Base-by-base conservation (phyloP, 1,140 invertebrate species). In the Pseudoatta argentina region DNA sequence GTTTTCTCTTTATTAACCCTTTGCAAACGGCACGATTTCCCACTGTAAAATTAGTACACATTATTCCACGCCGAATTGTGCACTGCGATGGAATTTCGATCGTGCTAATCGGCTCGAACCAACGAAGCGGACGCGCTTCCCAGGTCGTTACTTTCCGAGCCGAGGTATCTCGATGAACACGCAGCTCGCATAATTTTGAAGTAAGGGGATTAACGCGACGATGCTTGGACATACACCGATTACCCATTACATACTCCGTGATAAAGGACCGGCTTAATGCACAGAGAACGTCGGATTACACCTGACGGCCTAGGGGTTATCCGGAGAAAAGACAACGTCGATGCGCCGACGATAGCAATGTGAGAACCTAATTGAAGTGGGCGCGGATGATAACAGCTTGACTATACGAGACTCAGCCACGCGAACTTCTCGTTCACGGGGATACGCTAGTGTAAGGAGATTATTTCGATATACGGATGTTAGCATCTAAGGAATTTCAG, bases 341-440 rank as follows among this genome's bases (percentile, higher is more conserved):
- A 89, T 89, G 85, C 77, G 88, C 77, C 87, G 75, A 87, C 88
- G 88, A 89, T 89, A 87, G 88, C 77, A 72, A 78, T 63, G 88
- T 87, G 88, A 76, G 88, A 89, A 89, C 67, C 85, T 89, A 89
- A 89, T 89, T 89, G 88, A 89, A 89, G 88, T 87, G 85, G 88
- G 88, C 88, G 88, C 86, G 86, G 85, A 89, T 88, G 85, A 86
- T 89, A 89, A 89, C 86, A 61, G 64, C 44, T 10, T 72, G 59
- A 67, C 77, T 76, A 59, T 82, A 89, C 85, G 88, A 67, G 77
- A 59, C 77, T 66, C 77, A 63, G 34, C 88, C 88, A 89, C 88
- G 88, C 88, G 85, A 89, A 71, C 55, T 57, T 34, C 88, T 87
- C 88, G 88, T 89, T 89, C 72, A n/a, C 63, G 69, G 76, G 76